Base-by-base conservation (phyloP, 2,797 vertebrate species). In the Sebastes hopkinsi region DNA sequence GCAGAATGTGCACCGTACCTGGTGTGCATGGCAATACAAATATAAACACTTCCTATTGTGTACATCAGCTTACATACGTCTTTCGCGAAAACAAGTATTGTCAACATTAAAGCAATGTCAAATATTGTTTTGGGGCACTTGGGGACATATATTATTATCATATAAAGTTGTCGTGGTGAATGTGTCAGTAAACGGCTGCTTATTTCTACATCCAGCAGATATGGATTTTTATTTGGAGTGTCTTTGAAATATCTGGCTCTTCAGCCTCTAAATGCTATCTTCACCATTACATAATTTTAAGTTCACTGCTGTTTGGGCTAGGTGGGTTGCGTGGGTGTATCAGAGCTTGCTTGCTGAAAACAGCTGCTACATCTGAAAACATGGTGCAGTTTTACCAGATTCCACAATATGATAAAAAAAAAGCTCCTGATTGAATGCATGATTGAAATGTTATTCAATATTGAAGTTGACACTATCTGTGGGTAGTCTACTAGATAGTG, bases 321-420 rank as follows among this genome's bases (percentile, higher is more conserved):
- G 34, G 65, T 61, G 67, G 30, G 27, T 18, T 72, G 71, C 4
- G 62, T 72, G 42, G 67, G 52, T 55, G 64, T 61, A 27, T 30
- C 32, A 36, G 70, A 60, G 54, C 18, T 11, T 25, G 50, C 34
- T 62, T 59, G 30, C 67, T 20, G 18, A 52, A 70, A 55, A 34
- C 34, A 42, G 61, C 66, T 59, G 54, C 55, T 58, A 54, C 22
- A 46, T 75, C 62, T 83, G 27, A 58, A 68, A 75, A 78, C 25
- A 66, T 27, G 8, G 1, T 18, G 36, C 64, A 66, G 36, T 23
- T 66, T 46, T 27, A 42, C 23, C 14, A 14, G 38, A 46, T 46
- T 66, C 23, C 64, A 66, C 64, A 27, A 12, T 23, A 11, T 18
- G 36, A 66, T 66, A 42, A 42, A 36, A 65, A 25, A 27, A 65